A percentile compares a stretch with the other conserved stretches of the same genome.
Conservation (phyloP, 1,140 invertebrate species). For the Dendrolimus kikuchii region DNA sequence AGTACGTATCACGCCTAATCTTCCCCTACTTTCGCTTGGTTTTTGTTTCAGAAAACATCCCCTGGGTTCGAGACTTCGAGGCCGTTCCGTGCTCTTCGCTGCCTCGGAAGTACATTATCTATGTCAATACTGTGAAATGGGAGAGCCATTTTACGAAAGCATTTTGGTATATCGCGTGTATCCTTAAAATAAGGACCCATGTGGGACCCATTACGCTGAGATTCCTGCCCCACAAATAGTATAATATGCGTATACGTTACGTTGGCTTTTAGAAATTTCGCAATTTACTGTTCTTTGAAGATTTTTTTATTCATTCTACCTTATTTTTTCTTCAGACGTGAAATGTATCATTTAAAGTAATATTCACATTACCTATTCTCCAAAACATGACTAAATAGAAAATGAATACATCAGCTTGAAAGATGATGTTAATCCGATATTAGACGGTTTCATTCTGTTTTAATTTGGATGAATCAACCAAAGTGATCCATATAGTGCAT, state of each 20-base stretch:
- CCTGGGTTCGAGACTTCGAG: constrained; percentile 20
- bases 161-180: constrained; percentile 54
- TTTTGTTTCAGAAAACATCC: constrained; percentile 52
- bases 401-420: too few relatives aligned
- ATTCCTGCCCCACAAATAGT: constrained; percentile 39
- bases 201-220: constrained; percentile 48
- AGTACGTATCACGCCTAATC: constrained; percentile 49
- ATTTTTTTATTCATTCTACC: too few relatives aligned
- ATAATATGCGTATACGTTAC: constrained; percentile 19
- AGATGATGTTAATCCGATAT: too few relatives aligned
- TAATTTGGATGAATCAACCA: too few relatives aligned
- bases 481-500: too few relatives aligned
- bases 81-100: constrained; percentile 20
- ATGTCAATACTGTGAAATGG: constrained; percentile 51
- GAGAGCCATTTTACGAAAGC: constrained; percentile 50
- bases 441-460: too few relatives aligned
- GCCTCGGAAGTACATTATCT: constrained; percentile 52
- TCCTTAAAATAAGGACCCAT: constrained; percentile 41
- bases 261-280: background rate
- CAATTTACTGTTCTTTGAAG: too few relatives aligned
- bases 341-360: too few relatives aligned
- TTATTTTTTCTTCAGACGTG: too few relatives aligned
- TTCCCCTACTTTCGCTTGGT: constrained; percentile 30
- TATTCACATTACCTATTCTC: too few relatives aligned
- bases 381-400: too few relatives aligned